Percentiles rank a stretch among this genome's conserved stretches.
These are phyloP conservation scores for Sipha flava DNA, from an alignment of 1,140 invertebrate species.

Conservation along the genomic window DNA sequence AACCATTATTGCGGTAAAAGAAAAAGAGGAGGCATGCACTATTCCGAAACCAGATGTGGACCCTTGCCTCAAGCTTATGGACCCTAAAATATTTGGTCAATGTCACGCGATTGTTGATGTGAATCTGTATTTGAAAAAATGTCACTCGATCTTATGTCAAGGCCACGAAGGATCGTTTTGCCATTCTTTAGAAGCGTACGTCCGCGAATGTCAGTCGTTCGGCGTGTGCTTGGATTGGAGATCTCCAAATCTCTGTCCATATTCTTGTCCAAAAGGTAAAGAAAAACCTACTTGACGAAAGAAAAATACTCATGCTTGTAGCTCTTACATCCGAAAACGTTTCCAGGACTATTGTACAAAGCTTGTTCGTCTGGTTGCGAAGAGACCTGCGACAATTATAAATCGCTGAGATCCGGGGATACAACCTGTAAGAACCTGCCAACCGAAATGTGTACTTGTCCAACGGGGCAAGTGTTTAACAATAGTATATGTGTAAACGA, in stretches of 20 bases:
- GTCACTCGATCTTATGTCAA: slow-evolving; percentile 57
- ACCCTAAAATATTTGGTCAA: slow-evolving; percentile 40
- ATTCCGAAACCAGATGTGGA: slow-evolving; percentile 8
- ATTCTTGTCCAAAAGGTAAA: slow-evolving; percentile 46
- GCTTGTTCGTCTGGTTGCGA: slow-evolving; percentile 59
- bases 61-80: background rate
- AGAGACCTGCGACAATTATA: slow-evolving; percentile 60
- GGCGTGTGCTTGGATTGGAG: slow-evolving; percentile 67
- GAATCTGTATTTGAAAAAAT: slow-evolving; percentile 54
- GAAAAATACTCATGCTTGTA: too few species aligned
- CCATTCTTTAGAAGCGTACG: slow-evolving; percentile 59
- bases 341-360: slow-evolving; percentile 54
- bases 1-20: background rate
- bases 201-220: slow-evolving; percentile 56
- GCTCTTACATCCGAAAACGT: too few species aligned
- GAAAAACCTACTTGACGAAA: too few species aligned
- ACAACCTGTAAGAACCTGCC: slow-evolving; percentile 48
- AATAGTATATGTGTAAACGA: slow-evolving; percentile 53
- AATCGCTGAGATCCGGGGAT: slow-evolving; percentile 45
- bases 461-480: slow-evolving; percentile 51
- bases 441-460: slow-evolving; percentile 77
- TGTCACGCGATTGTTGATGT: slow-evolving; percentile 66
- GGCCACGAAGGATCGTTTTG: slow-evolving; percentile 51
- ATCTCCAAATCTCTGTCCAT: slow-evolving; percentile 52
- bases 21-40: background rate